Conservation (phyloP, 2,113 vertebrate species). For the Bubo bubo region DNA sequence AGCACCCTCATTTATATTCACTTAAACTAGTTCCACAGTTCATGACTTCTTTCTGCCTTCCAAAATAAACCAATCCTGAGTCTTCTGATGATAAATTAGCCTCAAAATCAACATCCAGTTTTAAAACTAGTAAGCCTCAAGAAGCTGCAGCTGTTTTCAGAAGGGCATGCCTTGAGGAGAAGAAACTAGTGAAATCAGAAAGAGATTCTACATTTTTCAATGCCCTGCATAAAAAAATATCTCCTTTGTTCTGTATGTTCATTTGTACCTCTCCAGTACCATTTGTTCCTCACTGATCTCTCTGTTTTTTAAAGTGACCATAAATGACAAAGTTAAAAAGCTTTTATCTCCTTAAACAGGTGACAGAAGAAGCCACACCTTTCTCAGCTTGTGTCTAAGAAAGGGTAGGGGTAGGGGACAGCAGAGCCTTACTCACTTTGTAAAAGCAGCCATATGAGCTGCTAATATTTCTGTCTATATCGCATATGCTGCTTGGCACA, state of each 20-base stretch:
- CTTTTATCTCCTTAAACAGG: not conserved
- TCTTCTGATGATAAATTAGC: not conserved
- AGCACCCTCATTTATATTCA: not conserved
- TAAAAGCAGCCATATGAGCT: not conserved
- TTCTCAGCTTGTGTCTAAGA: not conserved
- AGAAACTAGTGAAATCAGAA: not conserved
- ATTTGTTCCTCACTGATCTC: not conserved
- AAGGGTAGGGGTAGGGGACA: not conserved
- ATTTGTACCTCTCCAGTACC: not conserved
- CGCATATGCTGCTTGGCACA: not conserved
- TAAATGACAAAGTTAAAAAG: not conserved
- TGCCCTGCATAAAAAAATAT: not conserved
- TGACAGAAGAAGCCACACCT: not conserved
- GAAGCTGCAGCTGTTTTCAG: not conserved
- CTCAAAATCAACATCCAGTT: not conserved
- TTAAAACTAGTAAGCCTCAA: not conserved
- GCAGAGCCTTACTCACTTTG: not conserved
- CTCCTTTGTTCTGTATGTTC: not conserved
- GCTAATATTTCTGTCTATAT: not conserved
- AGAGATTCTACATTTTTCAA: not conserved
- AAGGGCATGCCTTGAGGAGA: not conserved
- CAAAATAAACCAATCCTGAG: not conserved
- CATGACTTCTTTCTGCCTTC: not conserved
- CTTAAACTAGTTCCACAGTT: not conserved
- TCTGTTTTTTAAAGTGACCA: not conserved